Evolutionary conservation across 2,888 invertebrate genomes (phyloP).

Genomic region (Drosophila anomalata): DNA sequence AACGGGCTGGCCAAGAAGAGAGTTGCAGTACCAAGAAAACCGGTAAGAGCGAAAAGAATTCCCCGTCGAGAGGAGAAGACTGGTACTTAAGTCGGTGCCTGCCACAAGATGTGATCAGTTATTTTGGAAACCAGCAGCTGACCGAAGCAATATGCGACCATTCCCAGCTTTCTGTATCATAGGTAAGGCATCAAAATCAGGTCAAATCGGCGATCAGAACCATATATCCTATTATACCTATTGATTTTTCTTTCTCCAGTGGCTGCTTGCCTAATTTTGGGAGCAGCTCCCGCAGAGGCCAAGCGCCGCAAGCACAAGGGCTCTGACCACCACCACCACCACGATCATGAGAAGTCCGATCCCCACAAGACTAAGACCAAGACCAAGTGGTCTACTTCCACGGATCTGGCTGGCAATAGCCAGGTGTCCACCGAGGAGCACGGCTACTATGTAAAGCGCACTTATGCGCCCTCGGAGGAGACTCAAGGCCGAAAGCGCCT

Average conservation of each 20-base stretch:
- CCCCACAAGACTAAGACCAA: conserved; percentile 73
- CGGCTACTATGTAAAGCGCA: conserved; percentile 81
- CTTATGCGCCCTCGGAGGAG: conserved; percentile 59
- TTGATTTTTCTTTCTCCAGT: conserved; percentile 26
- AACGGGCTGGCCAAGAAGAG: conserved; percentile 23
- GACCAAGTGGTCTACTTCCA: conserved; percentile 80
- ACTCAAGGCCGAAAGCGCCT: conserved; percentile 33
- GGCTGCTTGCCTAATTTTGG: conserved; percentile 57
- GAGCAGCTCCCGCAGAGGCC: conserved; percentile 57
- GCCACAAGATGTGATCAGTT: conserved; percentile 63
- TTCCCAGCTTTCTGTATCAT: conserved; percentile 51
- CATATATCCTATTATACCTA: background rate
- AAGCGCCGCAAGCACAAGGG: conserved; percentile 72
- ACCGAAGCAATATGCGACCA: conserved; percentile 59
- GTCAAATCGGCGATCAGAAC: conserved; percentile 9
- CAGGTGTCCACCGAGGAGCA: conserved; percentile 80
- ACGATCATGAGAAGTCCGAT: conserved; percentile 37
- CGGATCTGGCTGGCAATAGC: conserved; percentile 59
- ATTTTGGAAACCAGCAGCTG: conserved; percentile 55
- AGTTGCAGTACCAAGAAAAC: conserved; percentile 55
- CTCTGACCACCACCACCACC: conserved; percentile 47
- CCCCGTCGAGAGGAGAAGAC: conserved; percentile 35
- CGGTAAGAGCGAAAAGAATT: conserved; percentile 67
- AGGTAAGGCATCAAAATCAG: conserved; percentile 50
- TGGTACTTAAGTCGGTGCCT: conserved; percentile 53